These are phyloP conservation scores for Stomatorhinus walkeri DNA, from an alignment of 2,797 vertebrate species.

Conservation along the genomic window DNA sequence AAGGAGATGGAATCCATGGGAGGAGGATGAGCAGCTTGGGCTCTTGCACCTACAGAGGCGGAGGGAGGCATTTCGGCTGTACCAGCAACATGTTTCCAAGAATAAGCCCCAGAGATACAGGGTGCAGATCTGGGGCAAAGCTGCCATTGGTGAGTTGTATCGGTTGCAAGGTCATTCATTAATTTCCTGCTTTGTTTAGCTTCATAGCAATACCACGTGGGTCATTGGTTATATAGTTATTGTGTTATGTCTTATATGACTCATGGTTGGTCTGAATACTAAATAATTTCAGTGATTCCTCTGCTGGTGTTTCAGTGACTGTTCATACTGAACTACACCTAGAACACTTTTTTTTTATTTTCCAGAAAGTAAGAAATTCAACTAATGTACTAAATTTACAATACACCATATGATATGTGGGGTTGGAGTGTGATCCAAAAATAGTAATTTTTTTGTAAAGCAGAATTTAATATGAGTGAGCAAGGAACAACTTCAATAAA, in stretches of 20 bases:
- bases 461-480: background rate
- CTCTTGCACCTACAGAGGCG: slow-evolving; percentile 64
- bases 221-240: background rate
- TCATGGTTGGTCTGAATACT: background rate
- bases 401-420: background rate
- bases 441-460: background rate
- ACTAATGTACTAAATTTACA: background rate
- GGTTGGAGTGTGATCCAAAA: background rate
- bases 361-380: too few relatives aligned
- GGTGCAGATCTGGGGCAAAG: slow-evolving; percentile 96
- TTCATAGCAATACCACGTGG: background rate
- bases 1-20: slow-evolving; percentile 92
- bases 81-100: slow-evolving; percentile 58
- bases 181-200: background rate
- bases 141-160: slow-evolving; percentile 77
- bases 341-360: background rate
- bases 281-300: background rate
- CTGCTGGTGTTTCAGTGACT: background rate
- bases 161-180: background rate
- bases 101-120: slow-evolving; percentile 62
- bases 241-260: background rate
- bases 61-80: slow-evolving; percentile 63
- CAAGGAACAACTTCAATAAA: background rate
- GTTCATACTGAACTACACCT: background rate
- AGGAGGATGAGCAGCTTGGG: slow-evolving; percentile 74